These are phyloP conservation scores for Microplitis mediator DNA, from an alignment of 1,140 invertebrate species.

Conservation along the genomic window DNA sequence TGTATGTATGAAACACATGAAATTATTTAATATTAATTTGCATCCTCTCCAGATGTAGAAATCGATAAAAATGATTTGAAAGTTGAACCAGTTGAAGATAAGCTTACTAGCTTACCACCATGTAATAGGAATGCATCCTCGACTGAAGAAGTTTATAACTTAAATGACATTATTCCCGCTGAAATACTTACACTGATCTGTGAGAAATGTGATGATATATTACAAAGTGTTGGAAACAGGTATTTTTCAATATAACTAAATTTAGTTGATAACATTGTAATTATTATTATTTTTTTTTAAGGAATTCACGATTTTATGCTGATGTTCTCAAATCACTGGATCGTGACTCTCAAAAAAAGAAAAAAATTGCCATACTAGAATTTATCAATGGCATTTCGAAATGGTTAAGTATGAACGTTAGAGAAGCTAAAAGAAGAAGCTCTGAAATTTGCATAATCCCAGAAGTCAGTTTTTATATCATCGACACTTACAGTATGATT, in stretches of 20 bases:
- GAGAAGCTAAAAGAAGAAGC: constrained; percentile 49
- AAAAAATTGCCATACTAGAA: constrained; percentile 53
- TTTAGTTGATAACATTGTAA: constrained; percentile 3
- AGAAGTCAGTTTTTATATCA: constrained; percentile 50
- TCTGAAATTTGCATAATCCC: constrained; percentile 41
- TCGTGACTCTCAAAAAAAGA: constrained; percentile 32
- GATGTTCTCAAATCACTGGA: constrained; percentile 34
- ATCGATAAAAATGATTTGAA: constrained; percentile 36
- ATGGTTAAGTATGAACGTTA: constrained; percentile 54
- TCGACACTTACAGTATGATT: constrained; percentile 54
- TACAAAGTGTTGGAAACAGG: constrained; percentile 38
- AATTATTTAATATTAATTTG: constrained; percentile 13
- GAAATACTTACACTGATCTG: constrained; percentile 52
- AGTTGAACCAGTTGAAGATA: constrained; percentile 33
- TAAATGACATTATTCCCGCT: constrained; percentile 57
- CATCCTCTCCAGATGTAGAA: background rate
- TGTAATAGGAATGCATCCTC: constrained; percentile 59
- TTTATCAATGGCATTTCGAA: constrained; percentile 55
- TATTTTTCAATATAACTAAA: constrained; percentile 27
- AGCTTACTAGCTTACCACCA: constrained; percentile 43
- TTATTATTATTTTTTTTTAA: constrained; percentile 28
- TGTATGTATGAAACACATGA: background rate
- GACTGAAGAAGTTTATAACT: constrained; percentile 57
- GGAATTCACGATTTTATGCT: constrained; percentile 41
- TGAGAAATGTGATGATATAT: constrained; percentile 38